phyloP scores from a whole-genome alignment of 2,113 vertebrate genomes.

The Pao palembangensis region DNA sequence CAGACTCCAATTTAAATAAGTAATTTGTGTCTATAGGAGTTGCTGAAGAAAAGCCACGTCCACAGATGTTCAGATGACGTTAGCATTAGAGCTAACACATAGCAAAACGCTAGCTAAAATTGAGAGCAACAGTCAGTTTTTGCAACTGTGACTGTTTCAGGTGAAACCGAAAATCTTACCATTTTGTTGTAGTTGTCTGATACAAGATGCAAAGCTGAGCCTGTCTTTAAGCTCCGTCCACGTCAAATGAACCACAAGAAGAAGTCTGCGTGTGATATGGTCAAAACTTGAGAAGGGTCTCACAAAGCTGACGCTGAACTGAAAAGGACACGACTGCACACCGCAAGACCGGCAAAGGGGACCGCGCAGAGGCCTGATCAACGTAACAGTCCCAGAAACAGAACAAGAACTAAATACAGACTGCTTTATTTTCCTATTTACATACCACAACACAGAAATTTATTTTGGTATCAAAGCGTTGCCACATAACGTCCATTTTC shows the following conservation, averaged over 20 bases:
- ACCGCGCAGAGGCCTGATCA: conserved; percentile 51
- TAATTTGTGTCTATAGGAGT: not conserved
- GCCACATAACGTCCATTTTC: too few relatives aligned
- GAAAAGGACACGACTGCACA: conserved; percentile 78
- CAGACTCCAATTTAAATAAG: not conserved
- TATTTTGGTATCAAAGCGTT: too few relatives aligned
- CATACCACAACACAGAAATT: fast-evolving
- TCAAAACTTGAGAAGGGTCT: conserved; percentile 46
- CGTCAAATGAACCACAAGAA: conserved; percentile 31
- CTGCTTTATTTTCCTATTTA: fast-evolving
- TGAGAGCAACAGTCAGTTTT: not conserved
- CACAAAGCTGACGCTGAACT: conserved; percentile 63
- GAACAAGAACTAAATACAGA: not conserved
- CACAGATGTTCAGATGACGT: conserved; percentile 36
- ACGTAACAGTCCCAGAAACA: not conserved
- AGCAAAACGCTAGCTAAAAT: conserved; percentile 30
- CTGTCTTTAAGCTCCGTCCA: conserved; percentile 46
- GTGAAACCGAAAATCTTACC: conserved; percentile 51
- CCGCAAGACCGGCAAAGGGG: conserved; percentile 52
- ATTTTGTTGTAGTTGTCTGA: conserved; percentile 49
- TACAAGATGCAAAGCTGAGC: conserved; percentile 2
- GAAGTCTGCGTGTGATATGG: conserved; percentile 10
- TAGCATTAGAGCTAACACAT: conserved; percentile 38
- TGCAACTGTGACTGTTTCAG: not conserved
- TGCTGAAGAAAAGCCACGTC: conserved; percentile 62